Evolutionary conservation across 2,113 vertebrate species (phyloP).

Genomic region (Ailuropoda melanoleuca): DNA sequence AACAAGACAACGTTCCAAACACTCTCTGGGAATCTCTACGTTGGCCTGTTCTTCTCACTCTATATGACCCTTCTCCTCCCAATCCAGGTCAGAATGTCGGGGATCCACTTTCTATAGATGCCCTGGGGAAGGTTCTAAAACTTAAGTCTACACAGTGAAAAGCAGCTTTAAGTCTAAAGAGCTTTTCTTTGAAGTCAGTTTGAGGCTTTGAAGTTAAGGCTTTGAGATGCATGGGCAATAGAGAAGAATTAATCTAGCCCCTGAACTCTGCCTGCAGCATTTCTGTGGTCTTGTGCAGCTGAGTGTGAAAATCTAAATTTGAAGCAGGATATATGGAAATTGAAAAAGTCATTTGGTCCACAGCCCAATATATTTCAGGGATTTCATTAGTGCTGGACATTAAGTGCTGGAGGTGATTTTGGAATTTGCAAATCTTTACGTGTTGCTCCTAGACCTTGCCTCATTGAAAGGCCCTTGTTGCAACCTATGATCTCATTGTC

Average conservation of each 20-base stretch:
- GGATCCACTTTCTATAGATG: neutral
- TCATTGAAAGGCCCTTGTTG: neutral
- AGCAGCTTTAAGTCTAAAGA: neutral
- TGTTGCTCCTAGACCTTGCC: neutral
- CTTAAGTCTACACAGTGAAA: neutral
- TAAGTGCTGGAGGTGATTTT: neutral
- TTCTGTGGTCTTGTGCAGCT: neutral
- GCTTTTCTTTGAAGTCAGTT: constrained; percentile 38
- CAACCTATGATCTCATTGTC: neutral
- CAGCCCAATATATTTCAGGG: neutral
- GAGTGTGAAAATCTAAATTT: constrained; percentile 20
- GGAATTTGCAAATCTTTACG: constrained; percentile 9
- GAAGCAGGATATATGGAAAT: constrained; percentile 38
- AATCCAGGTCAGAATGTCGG: neutral
- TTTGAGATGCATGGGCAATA: neutral
- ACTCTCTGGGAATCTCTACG: neutral
- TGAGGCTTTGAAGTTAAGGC: constrained; percentile 55
- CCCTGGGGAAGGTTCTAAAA: neutral
- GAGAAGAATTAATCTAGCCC: constrained; percentile 6
- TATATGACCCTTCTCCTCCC: neutral
- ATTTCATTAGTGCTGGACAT: neutral
- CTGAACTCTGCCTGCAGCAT: neutral
- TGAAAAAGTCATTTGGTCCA: neutral
- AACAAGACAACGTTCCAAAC: neutral
- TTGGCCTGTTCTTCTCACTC: neutral